Evolutionary conservation across 1,140 invertebrate genomes (phyloP), one percentile per base, ranked within the genome.

Genomic region (Radopholus similis): DNA sequence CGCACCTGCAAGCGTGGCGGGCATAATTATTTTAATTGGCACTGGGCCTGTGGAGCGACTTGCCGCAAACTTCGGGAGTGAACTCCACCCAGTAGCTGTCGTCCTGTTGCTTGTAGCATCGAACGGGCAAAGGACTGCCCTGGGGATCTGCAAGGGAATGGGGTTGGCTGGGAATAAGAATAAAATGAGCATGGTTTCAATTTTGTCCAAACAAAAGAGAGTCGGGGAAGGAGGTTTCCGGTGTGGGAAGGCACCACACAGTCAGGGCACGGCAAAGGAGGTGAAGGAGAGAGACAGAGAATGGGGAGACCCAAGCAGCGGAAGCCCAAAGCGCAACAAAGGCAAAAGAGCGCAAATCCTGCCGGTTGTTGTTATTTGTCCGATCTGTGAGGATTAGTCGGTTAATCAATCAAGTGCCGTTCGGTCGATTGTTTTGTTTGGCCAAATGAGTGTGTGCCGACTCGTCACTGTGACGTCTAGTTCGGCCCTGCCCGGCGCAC

Each of bases 101-200:
- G 75, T 94, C 92, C 83, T 94, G 91, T 69, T 94, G 94, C 83
- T 94, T 91, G 83, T 95, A 95, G 83, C 93, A 95, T 59, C 90
- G 86, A 1, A 96, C 92, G 0, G 93, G 92, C 26, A 97, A 87
- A 0, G 92, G 92, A 23, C 90, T 89, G 6, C 92, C 90, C 38
- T 89, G 90, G 0, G 94, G 92, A 13, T 93, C 86, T 86, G 73
- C 18, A 78, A 67, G 9, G 55, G 68, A 47, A 56, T 26, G 49
- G 4, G 1, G 8, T 56, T 18, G 2, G 21, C 15, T 34, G 21
- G 26, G 30, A 40, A 68, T 47, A 26, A 49, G 23, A n/a, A n/a
- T n/a, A n/a, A n/a, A n/a, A n/a, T 0, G 11, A 68, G 38, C 4
- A 71, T 56, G 64, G 26, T 21, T 35, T 35, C n/a, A 69, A 23